These are phyloP conservation scores for Hetaerina titia DNA, from an alignment of 2,888 invertebrate genomes.

Conservation along the genomic window DNA sequence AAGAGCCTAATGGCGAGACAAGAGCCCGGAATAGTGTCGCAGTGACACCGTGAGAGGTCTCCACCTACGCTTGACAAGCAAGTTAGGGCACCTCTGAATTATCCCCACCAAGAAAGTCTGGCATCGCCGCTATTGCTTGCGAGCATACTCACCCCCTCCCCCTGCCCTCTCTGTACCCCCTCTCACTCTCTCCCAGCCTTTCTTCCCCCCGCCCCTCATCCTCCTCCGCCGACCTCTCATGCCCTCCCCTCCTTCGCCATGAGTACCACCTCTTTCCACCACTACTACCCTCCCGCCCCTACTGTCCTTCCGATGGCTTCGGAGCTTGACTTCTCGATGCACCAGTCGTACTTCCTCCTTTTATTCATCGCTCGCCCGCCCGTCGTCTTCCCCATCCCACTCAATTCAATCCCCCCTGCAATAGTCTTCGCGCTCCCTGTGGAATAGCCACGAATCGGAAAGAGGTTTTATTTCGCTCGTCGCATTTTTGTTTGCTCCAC, in stretches of 20 bases:
- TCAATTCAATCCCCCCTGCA: not conserved
- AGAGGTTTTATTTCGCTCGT: not conserved
- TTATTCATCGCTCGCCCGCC: not conserved
- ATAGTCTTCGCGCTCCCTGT: not conserved
- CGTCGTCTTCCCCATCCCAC: not conserved
- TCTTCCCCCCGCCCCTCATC: not conserved
- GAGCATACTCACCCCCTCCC: not conserved
- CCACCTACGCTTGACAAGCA: constrained; percentile 22
- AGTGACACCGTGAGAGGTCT: not conserved
- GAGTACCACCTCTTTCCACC: not conserved
- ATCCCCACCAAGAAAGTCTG: constrained; percentile 15
- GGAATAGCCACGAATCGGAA: not conserved
- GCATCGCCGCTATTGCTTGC: not conserved
- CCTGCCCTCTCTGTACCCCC: not conserved
- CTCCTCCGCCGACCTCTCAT: not conserved
- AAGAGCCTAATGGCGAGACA: not conserved
- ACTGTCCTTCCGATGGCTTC: not conserved
- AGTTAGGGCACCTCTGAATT: not conserved
- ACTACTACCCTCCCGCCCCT: not conserved
- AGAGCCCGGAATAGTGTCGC: not conserved
- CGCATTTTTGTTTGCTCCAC: not conserved
- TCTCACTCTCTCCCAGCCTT: not conserved
- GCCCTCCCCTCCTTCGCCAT: not conserved
- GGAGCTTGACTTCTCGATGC: constrained; percentile 23
- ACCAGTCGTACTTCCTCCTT: not conserved